Base-by-base conservation (phyloP, 2,888 invertebrate genomes). In the Agrotis clavis region DNA sequence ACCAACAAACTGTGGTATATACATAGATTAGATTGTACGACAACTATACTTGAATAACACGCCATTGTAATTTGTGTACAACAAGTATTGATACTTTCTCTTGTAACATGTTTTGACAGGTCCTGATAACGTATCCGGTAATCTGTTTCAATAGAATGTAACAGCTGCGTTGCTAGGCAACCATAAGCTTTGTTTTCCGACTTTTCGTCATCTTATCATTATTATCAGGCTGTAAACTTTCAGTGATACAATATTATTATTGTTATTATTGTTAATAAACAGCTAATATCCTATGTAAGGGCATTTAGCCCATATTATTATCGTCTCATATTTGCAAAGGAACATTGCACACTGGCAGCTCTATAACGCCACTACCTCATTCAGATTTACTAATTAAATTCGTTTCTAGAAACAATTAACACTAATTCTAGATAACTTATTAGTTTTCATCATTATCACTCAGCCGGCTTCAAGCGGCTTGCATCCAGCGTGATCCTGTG, bases 71-170 rank as follows among this genome's bases (percentile, higher is more conserved):
- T 56, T 25, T 19, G n/a, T 50, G 60, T 45, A 77, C 30, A 63
- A 63, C 73, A 63, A n/a, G 59, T 47, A 67, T 60, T 64, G 50
- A 47, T 56, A 63, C 63, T 60, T 66, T 72, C 45, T 60, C 48
- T 60, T 51, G 41, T 63, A 57, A 77, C 72, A 65, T 19, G 56
- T 35, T 25, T 60, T 60, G 45, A 77, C 35, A 53, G 61, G 77
- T 62, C 30, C 41, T 62, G 77, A 77, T 77, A 79, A 67, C 63
- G 19, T 63, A 77, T 78, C 77, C 48, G 50, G 53, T 73, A 78
- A 77, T 73, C 53, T 50, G 48, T 63, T 78, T 30, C 59, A 59
- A 30, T 54, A 73, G 79, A 77, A 62, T 67, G 50, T 30, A 67
- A 51, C 60, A 60, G 18, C 59, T 61, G 64, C 51, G 63, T 77